These are phyloP conservation scores for Intellagama lesueurii DNA, from an alignment of 2,797 vertebrate species.

Conservation along the genomic window DNA sequence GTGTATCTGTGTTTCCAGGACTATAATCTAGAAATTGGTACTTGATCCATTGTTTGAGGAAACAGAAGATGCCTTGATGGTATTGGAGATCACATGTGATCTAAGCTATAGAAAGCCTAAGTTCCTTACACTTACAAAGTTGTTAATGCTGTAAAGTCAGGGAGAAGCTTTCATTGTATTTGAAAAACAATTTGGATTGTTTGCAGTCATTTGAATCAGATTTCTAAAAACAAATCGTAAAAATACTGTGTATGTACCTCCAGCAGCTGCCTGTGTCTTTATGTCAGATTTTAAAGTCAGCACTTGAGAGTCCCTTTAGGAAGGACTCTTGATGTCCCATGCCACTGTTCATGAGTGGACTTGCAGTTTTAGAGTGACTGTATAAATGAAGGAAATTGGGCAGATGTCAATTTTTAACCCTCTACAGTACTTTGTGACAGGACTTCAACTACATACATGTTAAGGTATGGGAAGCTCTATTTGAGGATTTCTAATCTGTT, in stretches of 20 bases:
- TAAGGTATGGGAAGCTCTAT: no score
- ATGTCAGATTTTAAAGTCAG: neutral
- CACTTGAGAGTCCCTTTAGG: neutral
- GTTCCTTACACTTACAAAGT: neutral
- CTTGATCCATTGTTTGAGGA: conserved; percentile 2
- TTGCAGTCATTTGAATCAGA: neutral
- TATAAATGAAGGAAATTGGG: neutral
- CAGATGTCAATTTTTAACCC: neutral
- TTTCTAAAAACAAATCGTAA: neutral
- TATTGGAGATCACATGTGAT: neutral
- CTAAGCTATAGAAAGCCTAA: neutral
- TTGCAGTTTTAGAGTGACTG: neutral
- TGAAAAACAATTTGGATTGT: neutral
- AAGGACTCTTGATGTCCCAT: neutral
- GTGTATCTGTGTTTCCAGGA: neutral
- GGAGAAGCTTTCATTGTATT: neutral
- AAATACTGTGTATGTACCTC: neutral
- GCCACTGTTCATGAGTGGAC: neutral
- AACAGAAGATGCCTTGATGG: neutral
- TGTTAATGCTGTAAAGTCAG: neutral
- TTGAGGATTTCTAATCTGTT: no score
- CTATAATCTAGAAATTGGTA: neutral
- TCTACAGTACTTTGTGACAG: neutral
- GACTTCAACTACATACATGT: no score
- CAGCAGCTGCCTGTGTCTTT: neutral